Percentiles rank a stretch among this genome's conserved stretches.
Evolutionary conservation across 2,888 invertebrate genomes (phyloP).

Genomic region (Pandemis corylana): DNA sequence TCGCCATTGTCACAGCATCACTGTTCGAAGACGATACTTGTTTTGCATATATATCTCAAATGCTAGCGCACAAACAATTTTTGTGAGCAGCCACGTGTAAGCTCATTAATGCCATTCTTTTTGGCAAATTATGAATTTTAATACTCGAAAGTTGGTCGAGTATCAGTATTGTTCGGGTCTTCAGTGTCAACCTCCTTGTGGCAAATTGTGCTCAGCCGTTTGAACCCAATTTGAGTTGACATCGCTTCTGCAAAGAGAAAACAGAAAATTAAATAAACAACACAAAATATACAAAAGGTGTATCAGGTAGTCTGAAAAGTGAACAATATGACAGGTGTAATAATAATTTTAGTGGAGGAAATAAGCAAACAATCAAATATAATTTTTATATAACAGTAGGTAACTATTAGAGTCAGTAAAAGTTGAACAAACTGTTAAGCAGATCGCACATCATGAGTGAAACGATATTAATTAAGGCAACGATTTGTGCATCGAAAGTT

Average conservation of each 20-base stretch:
- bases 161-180: constrained; percentile 46
- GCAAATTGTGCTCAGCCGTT: constrained; percentile 46
- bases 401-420: background rate
- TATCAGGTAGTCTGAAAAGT: constrained; percentile 19
- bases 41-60: constrained; percentile 51
- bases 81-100: constrained; percentile 42
- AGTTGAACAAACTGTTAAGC: background rate
- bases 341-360: background rate
- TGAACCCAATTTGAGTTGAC: constrained; percentile 44
- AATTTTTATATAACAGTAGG: background rate
- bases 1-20: constrained; percentile 69
- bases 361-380: no score
- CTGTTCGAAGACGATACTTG: constrained; percentile 50
- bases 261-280: constrained; percentile 14
- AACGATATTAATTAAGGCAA: constrained; percentile 8
- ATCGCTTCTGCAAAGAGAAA: constrained; percentile 28
- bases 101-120: constrained; percentile 62
- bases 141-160: constrained; percentile 54
- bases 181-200: constrained; percentile 42
- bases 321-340: constrained; percentile 20
- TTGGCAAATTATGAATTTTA: constrained; percentile 52
- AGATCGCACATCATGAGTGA: background rate
- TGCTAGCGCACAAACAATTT: constrained; percentile 42
- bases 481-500: constrained; percentile 8
- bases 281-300: background rate